Evolutionary conservation across 2,888 invertebrate species (phyloP), one percentile per base, ranked within the genome.

Genomic region (Chaetogeoica ovagalla): DNA sequence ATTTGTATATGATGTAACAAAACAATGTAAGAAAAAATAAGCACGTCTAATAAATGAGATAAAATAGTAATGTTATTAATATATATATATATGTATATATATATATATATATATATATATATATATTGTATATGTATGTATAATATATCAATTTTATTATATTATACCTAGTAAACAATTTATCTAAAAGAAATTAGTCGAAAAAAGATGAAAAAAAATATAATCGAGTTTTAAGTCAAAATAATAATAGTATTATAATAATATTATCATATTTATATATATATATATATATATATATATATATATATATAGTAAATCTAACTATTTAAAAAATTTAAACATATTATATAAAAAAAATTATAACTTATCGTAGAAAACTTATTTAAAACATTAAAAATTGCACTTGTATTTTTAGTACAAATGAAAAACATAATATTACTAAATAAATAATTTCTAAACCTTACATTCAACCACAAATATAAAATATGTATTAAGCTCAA

Each of bases 41-140:
- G 77, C 77, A 77, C 77, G 23, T 77, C 77, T 77, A 77, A 77
- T 77, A 30, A 70, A 77, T 77, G 77, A 77, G 77, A 77, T 77
- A 77, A 77, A 70, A 77, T 77, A 76, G 68, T 76, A 69, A 76
- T 76, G 55, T 77, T 60, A 76, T 76, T 62, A 62, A 77, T 68
- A 39, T 66, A 75, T 57, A 76, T 68, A 60, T 48, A 48, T 48
- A 48, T 48, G 11, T 48, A 11, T 48, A 9, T 43, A 43, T 48
- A 48, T 48, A 48, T 48, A 48, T 15, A 48, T 48, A 13, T 48
- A 48, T 48, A 48, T 48, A 15, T 48, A 43, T 13, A 48, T 48
- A 15, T 48, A 11, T 48, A 13, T 30, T 68, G 21, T 66, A 75
- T 57, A 76, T 68, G 48, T 48, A 48, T 48, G 11, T 48, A 11